Conservation (phyloP, 2,797 vertebrate genomes). For the Tauraco hartlaubi region DNA sequence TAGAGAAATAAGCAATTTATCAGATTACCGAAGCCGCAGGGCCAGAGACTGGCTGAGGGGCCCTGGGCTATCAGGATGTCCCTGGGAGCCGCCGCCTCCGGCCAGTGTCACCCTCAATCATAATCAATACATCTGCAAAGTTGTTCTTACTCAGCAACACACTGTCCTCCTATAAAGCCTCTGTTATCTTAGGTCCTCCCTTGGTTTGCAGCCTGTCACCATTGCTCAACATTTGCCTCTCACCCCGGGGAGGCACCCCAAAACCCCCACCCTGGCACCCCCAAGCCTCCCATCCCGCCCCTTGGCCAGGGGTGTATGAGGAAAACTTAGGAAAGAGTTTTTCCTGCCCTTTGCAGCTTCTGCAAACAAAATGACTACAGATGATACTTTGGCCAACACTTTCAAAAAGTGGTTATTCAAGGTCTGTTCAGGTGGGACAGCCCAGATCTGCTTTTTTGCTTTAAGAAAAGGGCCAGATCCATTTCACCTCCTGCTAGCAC, state of each 20-base stretch:
- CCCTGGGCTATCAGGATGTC: not conserved
- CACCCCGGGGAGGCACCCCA: rapidly evolving
- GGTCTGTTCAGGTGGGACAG: not conserved
- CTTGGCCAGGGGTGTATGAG: rapidly evolving
- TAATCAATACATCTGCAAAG: not conserved
- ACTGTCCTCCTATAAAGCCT: not conserved
- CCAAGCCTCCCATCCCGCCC: rapidly evolving
- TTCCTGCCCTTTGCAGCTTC: not conserved
- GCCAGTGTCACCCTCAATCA: not conserved
- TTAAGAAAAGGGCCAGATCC: not conserved
- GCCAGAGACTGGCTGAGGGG: not conserved
- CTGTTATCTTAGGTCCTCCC: not conserved
- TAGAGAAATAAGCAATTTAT: not conserved
- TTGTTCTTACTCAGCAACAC: rapidly evolving
- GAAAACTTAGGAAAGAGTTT: not conserved
- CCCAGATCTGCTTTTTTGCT: not conserved
- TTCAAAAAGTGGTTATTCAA: not conserved
- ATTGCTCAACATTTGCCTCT: not conserved
- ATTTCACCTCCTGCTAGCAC: not conserved
- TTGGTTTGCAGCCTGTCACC: not conserved
- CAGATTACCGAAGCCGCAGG: not conserved
- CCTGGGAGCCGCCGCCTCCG: rapidly evolving
- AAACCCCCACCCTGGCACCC: not conserved
- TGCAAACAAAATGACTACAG: not conserved
- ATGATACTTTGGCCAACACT: not conserved